Conservation (phyloP, 2,888 invertebrate species). For the Euzophera pinguis region DNA sequence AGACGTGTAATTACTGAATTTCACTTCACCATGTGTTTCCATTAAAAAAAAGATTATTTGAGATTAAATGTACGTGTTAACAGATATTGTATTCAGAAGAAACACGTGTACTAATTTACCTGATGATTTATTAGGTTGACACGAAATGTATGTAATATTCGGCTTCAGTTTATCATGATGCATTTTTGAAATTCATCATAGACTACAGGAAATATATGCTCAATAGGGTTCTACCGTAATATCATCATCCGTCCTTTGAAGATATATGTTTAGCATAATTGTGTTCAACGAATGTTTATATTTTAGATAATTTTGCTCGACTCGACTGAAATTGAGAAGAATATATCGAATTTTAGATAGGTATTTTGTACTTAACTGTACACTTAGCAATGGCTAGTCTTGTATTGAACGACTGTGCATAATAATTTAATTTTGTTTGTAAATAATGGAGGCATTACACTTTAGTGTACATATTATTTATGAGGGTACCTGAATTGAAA, state of each 20-base stretch:
- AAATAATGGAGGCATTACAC: constrained; percentile 26
- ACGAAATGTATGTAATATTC: no score
- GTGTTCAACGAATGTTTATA: constrained; percentile 69
- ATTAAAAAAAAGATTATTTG: no score
- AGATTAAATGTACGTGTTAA: no score
- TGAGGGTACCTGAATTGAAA: constrained; percentile 43
- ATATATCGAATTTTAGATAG: constrained; percentile 68
- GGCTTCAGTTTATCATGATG: no score
- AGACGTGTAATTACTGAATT: no score
- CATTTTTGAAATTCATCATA: background rate
- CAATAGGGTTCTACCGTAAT: constrained; percentile 15
- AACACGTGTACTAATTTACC: no score
- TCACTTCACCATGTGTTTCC: no score
- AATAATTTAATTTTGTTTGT: constrained; percentile 35
- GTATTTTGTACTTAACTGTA: constrained; percentile 33
- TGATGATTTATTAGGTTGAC: no score
- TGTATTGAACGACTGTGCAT: constrained; percentile 63
- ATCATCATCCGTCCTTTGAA: constrained; percentile 32
- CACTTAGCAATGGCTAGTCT: constrained; percentile 77
- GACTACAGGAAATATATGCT: background rate
- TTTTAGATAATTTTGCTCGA: constrained; percentile 32
- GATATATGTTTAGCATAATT: constrained; percentile 34
- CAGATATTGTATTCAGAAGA: no score
- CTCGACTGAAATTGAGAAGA: constrained; percentile 57
- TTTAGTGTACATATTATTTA: constrained; percentile 23